Conservation (phyloP, 2,113 vertebrate species). For the Ahaetulla prasina region DNA sequence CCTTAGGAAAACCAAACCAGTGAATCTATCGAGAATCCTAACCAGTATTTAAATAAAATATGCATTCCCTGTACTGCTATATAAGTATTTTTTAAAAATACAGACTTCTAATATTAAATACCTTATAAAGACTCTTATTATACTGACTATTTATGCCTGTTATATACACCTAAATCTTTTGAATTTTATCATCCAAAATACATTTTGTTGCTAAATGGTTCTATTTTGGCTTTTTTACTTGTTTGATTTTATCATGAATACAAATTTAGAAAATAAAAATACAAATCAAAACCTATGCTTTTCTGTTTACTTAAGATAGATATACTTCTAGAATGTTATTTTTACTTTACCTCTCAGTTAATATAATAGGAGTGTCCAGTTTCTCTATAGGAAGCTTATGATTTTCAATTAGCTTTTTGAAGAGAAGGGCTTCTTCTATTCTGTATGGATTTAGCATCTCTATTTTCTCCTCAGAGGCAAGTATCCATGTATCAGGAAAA, state of each 20-base stretch:
- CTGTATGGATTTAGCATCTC: conserved; percentile 89
- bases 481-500: conserved; percentile 85
- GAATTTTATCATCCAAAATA: neutral
- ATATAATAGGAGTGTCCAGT: conserved; percentile 78
- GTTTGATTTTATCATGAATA: neutral
- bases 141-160: neutral
- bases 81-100: neutral
- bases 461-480: conserved; percentile 78
- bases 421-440: conserved; percentile 87
- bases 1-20: neutral
- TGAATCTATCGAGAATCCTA: neutral
- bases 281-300: neutral
- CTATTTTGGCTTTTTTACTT: neutral
- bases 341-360: conserved; percentile 84
- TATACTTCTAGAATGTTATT: neutral
- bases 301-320: neutral
- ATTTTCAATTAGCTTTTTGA: conserved; percentile 85
- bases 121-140: neutral
- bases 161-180: neutral
- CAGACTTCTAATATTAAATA: neutral
- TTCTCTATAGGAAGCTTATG: conserved; percentile 81
- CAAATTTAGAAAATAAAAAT: neutral
- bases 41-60: neutral
- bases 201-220: neutral
- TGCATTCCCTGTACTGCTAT: neutral